Evolutionary conservation across 2,113 vertebrate genomes (phyloP), one percentile per base, ranked within the genome.

Genomic region (Hymenochirus boettgeri): DNA sequence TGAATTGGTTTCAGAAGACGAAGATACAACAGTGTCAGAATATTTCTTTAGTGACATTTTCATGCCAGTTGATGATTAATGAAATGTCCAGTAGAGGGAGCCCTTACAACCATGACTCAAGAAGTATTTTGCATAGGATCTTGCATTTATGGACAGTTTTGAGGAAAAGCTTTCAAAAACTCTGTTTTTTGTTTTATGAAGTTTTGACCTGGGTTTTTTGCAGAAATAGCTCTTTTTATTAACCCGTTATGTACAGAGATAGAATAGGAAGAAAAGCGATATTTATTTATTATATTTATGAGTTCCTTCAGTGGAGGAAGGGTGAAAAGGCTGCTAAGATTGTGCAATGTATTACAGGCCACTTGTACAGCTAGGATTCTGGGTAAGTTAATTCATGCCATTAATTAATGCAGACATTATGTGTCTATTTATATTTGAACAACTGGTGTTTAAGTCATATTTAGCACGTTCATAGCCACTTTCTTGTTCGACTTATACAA

Each of bases 21-120:
- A 90, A 56, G 83, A 88, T 52, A 86, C 83, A 29, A 82, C 57
- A 25, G 82, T 99, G n/a, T 90, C 92, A 1, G 89, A 96, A 61
- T 95, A 90, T 75, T 94, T 97, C 80, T 86, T 97, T 46, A 87
- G 73, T 74, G 94, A 99, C 75, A 96, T 98, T 70, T 97, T 99
- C 63, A 97, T 94, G 70, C 88, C 92, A 42, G 92, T 97, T 24
- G 86, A 69, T 24, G 91, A 67, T 8, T 90, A 95, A 70, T 58
- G 74, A 17, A 70, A n/a, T 42, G 80, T 85, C 57, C 87, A 75
- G 73, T 27, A 70, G 21, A 46, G 15, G 1, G 21, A 22, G 46
- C 2, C 11, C 13, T 54, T 54, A 29, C 8, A 1, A 54, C 17
- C 26, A 19, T 19, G 23, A 8, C 15, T n/a, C 19, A n/a, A n/a